Evolutionary conservation across 2,113 vertebrate species (phyloP).

Genomic region (Lamprologus sp.): DNA sequence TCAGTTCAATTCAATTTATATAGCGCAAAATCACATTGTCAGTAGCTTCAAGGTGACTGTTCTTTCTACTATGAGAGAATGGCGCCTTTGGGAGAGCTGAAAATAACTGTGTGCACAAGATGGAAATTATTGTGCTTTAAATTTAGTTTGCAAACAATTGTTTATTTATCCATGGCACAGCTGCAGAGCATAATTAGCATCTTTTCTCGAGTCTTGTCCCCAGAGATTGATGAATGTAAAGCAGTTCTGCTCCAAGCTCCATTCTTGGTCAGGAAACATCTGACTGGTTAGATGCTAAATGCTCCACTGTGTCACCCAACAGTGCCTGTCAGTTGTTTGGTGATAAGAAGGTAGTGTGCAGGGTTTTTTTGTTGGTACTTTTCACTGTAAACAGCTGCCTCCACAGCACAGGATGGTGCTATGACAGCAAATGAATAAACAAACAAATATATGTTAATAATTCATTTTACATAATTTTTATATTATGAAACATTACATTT

Average conservation of each 20-base stretch:
- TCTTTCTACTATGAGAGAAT: not conserved
- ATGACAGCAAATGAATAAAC: not conserved
- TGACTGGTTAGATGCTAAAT: not conserved
- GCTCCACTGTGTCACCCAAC: not conserved
- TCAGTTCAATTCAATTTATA: not conserved
- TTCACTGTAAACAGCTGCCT: not conserved
- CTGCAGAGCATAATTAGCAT: not conserved
- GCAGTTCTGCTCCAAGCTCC: not conserved
- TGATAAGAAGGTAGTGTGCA: not conserved
- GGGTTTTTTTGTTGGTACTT: rapidly evolving
- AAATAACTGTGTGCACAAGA: not conserved
- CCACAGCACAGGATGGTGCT: not conserved
- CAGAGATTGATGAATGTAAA: not conserved
- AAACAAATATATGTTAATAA: not conserved
- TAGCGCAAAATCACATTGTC: not conserved
- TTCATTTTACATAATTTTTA: not conserved
- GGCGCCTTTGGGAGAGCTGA: not conserved
- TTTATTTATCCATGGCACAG: not conserved
- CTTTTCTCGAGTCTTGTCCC: not conserved
- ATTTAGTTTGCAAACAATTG: not conserved
- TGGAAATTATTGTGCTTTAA: rapidly evolving
- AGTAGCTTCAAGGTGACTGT: not conserved
- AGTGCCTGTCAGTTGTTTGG: not conserved
- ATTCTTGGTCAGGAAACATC: not conserved
- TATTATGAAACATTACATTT: no score